Evolutionary conservation across 53 echinoderm and acorn worm genomes (phyloP), one percentile per base, ranked within the genome.

Genomic region (Arbacia lixula): DNA sequence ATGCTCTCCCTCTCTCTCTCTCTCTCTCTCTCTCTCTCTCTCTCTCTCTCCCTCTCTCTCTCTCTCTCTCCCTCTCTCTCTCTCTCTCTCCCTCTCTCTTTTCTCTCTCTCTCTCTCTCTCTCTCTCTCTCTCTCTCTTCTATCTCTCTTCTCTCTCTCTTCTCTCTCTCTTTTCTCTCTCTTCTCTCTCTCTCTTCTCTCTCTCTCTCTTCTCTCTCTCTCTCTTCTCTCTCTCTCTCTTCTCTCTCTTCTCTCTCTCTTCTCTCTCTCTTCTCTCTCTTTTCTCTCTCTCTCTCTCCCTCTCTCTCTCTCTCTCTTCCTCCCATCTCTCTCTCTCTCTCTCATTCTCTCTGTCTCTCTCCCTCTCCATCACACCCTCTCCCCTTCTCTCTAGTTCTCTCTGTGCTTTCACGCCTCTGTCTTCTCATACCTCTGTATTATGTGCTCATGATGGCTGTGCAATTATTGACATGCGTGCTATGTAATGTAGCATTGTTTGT

Each of bases 211-310:
- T 66, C 16, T 37, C 66, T 66, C 4, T 37, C 66, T 66, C 66
- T 37, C 36, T 66, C 35, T 37, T 37, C 66, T 66, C 66, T 37
- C 36, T 66, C 35, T 37, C 17, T 36, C 66, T 20, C 36, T 66
- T n/a, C 66, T 66, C 66, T 36, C 66, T 16, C 1, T 20, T 16
- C 57, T 57, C 57, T n/a, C 20, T 57, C 2, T n/a, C n/a, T 6
- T 17, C 57, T 57, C 57, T 57, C 57, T 57, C 16, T 38, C 2
- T 4, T 25, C 57, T 57, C 57, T n/a, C 20, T 57, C 2, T n/a
- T n/a, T 6, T 17, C 57, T 57, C 57, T 57, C 57, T 57, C 16
- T 38, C 2, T 4, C 10, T 21, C 34, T 39, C 42, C 5, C 68
- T 6, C 24, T 9, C 41, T 9, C 21, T 20, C 25, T 68, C 40